Percentiles rank a stretch among this genome's conserved stretches.
Conservation (phyloP, 2,888 invertebrate species). For the Drosophila diplacantha region DNA sequence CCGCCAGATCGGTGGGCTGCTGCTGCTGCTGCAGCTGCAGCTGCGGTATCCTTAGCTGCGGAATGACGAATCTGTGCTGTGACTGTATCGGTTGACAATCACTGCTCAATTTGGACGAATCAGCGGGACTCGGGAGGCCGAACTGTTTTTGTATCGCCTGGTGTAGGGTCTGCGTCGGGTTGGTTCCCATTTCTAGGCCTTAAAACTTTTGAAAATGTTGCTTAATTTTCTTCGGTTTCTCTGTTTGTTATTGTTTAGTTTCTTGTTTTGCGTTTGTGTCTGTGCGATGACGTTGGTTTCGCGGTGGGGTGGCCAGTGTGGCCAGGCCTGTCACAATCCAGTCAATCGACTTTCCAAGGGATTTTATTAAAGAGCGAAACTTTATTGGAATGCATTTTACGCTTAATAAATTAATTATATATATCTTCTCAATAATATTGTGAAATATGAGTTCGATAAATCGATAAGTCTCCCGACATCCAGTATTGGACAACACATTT, state of each 20-base stretch:
- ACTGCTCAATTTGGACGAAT: slow-evolving; percentile 15
- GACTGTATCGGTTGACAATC: background rate
- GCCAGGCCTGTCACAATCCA: background rate
- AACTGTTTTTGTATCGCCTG: slow-evolving; percentile 26
- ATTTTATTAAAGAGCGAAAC: background rate
- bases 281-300: slow-evolving; percentile 24
- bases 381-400: background rate
- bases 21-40: slow-evolving; percentile 11
- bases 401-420: background rate
- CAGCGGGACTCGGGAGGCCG: slow-evolving; percentile 36
- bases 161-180: slow-evolving; percentile 30
- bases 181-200: slow-evolving; percentile 35
- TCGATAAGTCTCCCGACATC: no score
- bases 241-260: slow-evolving; percentile 26
- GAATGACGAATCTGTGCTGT: slow-evolving; percentile 23
- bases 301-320: background rate
- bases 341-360: background rate
- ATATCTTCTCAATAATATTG: background rate
- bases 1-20: slow-evolving; percentile 12
- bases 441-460: no score
- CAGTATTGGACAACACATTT: no score
- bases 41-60: slow-evolving; percentile 47
- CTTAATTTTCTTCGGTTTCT: slow-evolving; percentile 2
- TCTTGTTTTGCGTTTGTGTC: slow-evolving; percentile 3
- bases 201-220: background rate